Evolutionary conservation across 2,888 invertebrate genomes (phyloP).

Genomic region (Hypomecis punctinalis): DNA sequence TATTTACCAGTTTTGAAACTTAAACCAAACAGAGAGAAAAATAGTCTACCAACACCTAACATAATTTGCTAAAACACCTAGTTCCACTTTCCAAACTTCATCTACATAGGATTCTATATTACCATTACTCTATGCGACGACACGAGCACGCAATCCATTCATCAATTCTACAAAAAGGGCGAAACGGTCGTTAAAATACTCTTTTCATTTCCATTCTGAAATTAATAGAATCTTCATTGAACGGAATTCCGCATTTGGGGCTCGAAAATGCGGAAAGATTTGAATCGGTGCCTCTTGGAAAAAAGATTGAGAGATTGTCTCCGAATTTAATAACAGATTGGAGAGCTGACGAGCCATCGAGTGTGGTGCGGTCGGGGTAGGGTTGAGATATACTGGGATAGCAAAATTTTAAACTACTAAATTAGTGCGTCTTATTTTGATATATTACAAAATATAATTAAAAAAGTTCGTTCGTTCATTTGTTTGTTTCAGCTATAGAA

Average conservation of each 20-base stretch:
- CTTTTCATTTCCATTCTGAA: conserved; percentile 30
- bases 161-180: conserved; percentile 30
- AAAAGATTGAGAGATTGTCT: conserved; percentile 65
- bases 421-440: too few species aligned
- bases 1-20: too few species aligned
- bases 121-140: conserved; percentile 9
- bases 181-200: conserved; percentile 33
- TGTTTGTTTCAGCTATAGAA: too few species aligned
- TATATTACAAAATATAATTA: too few species aligned
- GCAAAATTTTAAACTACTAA: neutral
- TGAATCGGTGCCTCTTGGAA: conserved; percentile 46
- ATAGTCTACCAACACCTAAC: too few species aligned
- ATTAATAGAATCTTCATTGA: conserved; percentile 34
- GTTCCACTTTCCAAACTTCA: neutral
- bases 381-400: conserved; percentile 13
- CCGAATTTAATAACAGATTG: conserved; percentile 76
- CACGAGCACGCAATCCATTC: conserved; percentile 31
- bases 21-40: too few species aligned
- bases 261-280: conserved; percentile 24
- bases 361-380: conserved; percentile 29
- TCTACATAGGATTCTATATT: conserved; percentile 2
- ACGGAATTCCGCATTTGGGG: conserved; percentile 23
- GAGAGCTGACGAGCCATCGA: conserved; percentile 50
- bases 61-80: neutral
- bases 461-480: too few species aligned